These are phyloP conservation scores for Lindbergichthys nudifrons DNA, from an alignment of 2,797 vertebrate genomes.

Conservation along the genomic window DNA sequence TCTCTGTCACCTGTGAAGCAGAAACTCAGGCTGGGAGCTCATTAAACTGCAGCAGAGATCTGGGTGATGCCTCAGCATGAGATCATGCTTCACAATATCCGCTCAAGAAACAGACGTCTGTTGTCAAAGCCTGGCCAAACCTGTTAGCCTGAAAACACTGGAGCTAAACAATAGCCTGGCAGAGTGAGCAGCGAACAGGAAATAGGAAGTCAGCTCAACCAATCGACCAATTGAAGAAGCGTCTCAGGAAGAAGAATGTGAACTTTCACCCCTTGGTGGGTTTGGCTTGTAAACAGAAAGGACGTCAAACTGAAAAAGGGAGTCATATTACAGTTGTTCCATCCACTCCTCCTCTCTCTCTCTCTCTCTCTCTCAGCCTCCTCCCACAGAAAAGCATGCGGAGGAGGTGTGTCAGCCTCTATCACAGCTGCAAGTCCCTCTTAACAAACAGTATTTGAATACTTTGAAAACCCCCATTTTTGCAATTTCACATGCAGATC, in stretches of 20 bases:
- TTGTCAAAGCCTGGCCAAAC: constrained; percentile 34
- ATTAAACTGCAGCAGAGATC: constrained; percentile 45
- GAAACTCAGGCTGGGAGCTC: constrained; percentile 28
- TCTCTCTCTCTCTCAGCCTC: constrained; percentile 4
- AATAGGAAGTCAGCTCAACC: constrained; percentile 77
- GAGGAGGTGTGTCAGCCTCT: constrained; percentile 40
- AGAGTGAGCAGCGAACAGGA: constrained; percentile 66
- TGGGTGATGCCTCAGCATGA: constrained; percentile 51
- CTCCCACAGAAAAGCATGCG: constrained; percentile 28
- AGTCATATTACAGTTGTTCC: constrained; percentile 77
- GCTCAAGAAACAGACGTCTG: constrained; percentile 36
- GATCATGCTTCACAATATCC: constrained; percentile 61
- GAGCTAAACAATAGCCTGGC: constrained; percentile 73
- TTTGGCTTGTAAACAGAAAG: constrained; percentile 68
- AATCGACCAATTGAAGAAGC: constrained; percentile 73
- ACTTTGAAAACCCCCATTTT: background rate
- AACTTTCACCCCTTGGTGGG: constrained; percentile 68
- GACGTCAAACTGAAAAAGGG: constrained; percentile 80
- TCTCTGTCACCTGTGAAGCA: constrained; percentile 30
- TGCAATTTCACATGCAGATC: background rate
- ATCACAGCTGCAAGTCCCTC: background rate
- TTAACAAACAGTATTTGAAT: background rate
- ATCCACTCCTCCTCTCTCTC: constrained; percentile 5
- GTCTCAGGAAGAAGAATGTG: constrained; percentile 54
- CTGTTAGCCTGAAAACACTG: constrained; percentile 54